phyloP scores from a whole-genome alignment of 2,888 invertebrate species.

The Chrysolina oricalcia region DNA sequence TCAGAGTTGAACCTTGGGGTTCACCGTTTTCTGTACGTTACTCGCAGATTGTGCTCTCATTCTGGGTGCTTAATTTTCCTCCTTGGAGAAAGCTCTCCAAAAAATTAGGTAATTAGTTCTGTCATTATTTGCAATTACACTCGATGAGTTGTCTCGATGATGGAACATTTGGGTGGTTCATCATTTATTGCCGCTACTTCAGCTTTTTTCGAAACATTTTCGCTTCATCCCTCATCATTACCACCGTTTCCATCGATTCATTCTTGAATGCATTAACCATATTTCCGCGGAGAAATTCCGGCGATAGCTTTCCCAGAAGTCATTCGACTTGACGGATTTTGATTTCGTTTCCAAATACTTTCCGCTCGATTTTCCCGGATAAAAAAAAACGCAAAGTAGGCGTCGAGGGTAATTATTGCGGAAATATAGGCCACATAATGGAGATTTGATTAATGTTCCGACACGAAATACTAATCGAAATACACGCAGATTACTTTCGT shows the following conservation, averaged over 20 bases:
- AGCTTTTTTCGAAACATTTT: neutral
- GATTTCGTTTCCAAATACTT: conserved; percentile 10
- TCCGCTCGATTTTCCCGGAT: conserved; percentile 8
- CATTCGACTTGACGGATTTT: neutral
- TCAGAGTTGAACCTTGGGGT: no score
- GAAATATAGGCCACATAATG: conserved; percentile 58
- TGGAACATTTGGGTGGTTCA: no score
- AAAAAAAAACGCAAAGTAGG: conserved; percentile 58
- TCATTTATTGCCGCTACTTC: neutral
- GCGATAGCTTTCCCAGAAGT: neutral
- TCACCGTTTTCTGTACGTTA: no score
- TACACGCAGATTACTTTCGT: conserved; percentile 61
- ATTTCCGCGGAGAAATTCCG: neutral
- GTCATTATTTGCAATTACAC: no score
- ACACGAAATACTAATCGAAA: conserved; percentile 62
- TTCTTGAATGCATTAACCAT: neutral
- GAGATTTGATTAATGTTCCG: conserved; percentile 60
- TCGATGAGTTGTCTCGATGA: no score
- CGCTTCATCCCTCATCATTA: neutral
- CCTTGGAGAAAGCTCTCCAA: no score
- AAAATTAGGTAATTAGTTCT: no score
- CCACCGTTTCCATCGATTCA: neutral
- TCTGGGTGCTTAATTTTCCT: no score
- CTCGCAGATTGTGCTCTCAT: no score
- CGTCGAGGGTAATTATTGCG: conserved; percentile 55